A percentile compares a stretch with the other conserved stretches of the same genome.
phyloP scores from a whole-genome alignment of 2,113 vertebrate species.

The Ptilonorhynchus violaceus region DNA sequence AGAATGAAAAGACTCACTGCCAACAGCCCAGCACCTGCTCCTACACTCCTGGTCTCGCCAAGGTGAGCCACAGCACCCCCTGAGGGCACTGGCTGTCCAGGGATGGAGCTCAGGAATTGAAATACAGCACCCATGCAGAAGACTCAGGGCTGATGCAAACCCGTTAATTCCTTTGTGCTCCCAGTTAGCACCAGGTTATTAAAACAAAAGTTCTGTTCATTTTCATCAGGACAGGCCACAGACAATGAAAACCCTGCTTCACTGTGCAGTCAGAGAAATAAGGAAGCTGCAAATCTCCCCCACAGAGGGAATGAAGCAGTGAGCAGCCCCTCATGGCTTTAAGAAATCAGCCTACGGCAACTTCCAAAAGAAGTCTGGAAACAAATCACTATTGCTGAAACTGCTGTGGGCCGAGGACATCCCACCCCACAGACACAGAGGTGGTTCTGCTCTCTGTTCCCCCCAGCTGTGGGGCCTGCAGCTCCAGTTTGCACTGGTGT shows the following conservation, averaged over 20 bases:
- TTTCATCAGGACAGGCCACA: not conserved
- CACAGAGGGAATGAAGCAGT: constrained; percentile 3
- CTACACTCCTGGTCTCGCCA: not conserved
- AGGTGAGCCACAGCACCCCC: not conserved
- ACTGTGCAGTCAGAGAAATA: not conserved
- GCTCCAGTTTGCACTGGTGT: not conserved
- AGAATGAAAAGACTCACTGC: not conserved
- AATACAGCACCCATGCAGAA: not conserved
- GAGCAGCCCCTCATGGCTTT: not conserved
- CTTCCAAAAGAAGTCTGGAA: not conserved
- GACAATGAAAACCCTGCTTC: not conserved
- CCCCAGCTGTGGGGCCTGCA: not conserved
- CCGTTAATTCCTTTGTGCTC: not conserved
- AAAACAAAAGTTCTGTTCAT: not conserved
- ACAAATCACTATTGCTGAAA: not conserved
- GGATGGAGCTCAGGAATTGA: not conserved
- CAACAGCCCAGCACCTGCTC: not conserved
- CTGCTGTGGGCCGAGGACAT: not conserved
- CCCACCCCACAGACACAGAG: not conserved
- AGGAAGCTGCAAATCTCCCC: constrained; percentile 7
- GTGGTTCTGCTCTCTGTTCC: not conserved
- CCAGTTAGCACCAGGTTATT: not conserved
- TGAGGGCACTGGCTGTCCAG: not conserved
- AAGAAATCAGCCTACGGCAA: not conserved
- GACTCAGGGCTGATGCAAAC: not conserved